Conservation (phyloP, 2,888 invertebrate species). For the Cosmia pyralina region DNA sequence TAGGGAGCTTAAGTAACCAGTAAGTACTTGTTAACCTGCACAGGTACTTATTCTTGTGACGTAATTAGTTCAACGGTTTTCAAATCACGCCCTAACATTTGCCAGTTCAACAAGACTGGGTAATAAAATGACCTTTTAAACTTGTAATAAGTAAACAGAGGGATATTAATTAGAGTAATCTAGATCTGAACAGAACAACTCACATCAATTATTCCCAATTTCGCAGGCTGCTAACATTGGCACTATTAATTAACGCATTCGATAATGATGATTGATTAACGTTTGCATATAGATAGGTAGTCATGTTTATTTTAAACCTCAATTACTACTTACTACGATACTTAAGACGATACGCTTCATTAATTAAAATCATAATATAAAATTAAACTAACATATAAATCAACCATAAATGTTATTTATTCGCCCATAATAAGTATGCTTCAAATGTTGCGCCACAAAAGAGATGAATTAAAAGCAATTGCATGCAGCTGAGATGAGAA, state of each 20-base stretch:
- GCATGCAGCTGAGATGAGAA: too few species aligned
- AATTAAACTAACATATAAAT: neutral
- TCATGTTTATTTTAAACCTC: neutral
- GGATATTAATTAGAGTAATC: neutral
- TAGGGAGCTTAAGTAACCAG: too few species aligned
- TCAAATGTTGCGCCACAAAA: too few species aligned
- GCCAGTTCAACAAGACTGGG: neutral
- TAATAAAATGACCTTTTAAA: neutral
- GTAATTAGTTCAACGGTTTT: neutral
- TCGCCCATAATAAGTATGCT: neutral
- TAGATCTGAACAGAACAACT: neutral
- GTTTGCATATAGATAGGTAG: neutral
- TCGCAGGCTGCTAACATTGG: neutral
- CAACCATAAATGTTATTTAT: neutral
- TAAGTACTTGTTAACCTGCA: neutral
- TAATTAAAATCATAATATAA: neutral
- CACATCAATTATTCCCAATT: neutral
- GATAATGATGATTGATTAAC: neutral
- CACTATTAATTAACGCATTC: neutral
- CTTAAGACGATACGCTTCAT: too few species aligned
- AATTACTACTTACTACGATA: too few species aligned
- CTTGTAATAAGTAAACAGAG: neutral
- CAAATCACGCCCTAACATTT: neutral
- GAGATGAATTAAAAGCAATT: too few species aligned
- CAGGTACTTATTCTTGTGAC: neutral